phyloP scores from a whole-genome alignment of 1,140 invertebrate species.

The Drosophila murphyi region DNA sequence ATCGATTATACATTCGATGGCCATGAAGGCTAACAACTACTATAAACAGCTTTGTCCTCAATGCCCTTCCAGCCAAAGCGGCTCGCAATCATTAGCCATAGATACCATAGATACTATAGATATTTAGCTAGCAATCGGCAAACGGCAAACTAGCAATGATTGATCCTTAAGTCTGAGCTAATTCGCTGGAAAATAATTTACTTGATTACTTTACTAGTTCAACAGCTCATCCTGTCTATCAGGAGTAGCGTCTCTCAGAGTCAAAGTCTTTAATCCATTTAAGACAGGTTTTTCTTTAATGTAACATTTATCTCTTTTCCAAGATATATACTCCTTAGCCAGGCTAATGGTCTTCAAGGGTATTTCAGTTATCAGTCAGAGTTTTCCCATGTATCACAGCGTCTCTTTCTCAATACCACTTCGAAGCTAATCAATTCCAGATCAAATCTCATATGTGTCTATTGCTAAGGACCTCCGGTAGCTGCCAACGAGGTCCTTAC shows the following conservation, averaged over 20 bases:
- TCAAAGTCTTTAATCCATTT: too few relatives aligned
- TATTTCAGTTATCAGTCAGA: not conserved
- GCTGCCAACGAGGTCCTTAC: not conserved
- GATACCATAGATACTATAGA: slow-evolving; percentile 26
- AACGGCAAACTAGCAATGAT: too few relatives aligned
- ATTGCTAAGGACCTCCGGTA: slow-evolving; percentile 4
- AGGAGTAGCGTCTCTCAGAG: too few relatives aligned
- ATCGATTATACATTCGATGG: slow-evolving; percentile 82
- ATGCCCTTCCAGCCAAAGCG: slow-evolving; percentile 45
- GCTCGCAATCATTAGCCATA: not conserved
- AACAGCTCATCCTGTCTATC: too few relatives aligned
- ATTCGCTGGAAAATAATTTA: too few relatives aligned
- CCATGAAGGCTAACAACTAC: slow-evolving; percentile 76
- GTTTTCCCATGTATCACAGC: not conserved
- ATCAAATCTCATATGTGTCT: slow-evolving; percentile 8
- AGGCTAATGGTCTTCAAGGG: too few relatives aligned
- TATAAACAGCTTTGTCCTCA: slow-evolving; percentile 59
- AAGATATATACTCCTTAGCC: too few relatives aligned
- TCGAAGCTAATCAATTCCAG: slow-evolving; percentile 7
- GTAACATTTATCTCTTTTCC: too few relatives aligned
- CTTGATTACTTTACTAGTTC: too few relatives aligned
- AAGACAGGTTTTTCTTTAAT: too few relatives aligned
- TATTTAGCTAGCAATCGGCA: not conserved
- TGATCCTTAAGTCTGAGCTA: too few relatives aligned
- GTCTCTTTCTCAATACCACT: not conserved